Evolutionary conservation across 2,888 invertebrate genomes (phyloP).

Genomic region (Pecten maximus): DNA sequence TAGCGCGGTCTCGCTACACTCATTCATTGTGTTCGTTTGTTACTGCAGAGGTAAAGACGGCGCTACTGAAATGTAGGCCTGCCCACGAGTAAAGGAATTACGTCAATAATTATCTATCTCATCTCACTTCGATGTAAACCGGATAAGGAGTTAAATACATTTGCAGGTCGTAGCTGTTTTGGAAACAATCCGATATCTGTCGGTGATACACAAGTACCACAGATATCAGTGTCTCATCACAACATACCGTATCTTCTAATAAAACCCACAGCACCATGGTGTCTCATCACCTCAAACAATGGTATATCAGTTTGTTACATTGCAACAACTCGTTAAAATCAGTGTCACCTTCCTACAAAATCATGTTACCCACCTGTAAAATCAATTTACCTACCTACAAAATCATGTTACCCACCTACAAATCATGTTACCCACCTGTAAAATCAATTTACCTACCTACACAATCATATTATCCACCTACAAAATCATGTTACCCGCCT

Average conservation of each 20-base stretch:
- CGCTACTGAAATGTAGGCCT: not conserved
- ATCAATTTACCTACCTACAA: too few species aligned
- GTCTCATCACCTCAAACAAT: too few species aligned
- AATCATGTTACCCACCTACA: too few species aligned
- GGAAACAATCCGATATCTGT: not conserved
- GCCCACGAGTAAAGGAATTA: not conserved
- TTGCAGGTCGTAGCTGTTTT: not conserved
- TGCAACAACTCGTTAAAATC: too few species aligned
- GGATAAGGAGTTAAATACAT: slow-evolving; percentile 2
- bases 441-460: not conserved
- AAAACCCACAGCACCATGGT: too few species aligned
- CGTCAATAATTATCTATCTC: slow-evolving; percentile 18
- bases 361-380: too few species aligned
- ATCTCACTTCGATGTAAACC: not conserved
- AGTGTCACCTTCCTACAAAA: too few species aligned
- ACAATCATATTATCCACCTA: not conserved
- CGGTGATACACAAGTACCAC: not conserved
- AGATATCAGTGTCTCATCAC: too few species aligned
- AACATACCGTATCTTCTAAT: too few species aligned
- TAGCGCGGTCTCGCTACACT: not conserved
- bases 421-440: not conserved
- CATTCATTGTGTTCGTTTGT: not conserved
- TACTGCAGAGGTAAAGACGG: not conserved
- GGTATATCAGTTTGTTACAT: too few species aligned
- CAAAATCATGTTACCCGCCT: not conserved